Base-by-base conservation (phyloP, 2,888 invertebrate species). In the Auanema sp. region DNA sequence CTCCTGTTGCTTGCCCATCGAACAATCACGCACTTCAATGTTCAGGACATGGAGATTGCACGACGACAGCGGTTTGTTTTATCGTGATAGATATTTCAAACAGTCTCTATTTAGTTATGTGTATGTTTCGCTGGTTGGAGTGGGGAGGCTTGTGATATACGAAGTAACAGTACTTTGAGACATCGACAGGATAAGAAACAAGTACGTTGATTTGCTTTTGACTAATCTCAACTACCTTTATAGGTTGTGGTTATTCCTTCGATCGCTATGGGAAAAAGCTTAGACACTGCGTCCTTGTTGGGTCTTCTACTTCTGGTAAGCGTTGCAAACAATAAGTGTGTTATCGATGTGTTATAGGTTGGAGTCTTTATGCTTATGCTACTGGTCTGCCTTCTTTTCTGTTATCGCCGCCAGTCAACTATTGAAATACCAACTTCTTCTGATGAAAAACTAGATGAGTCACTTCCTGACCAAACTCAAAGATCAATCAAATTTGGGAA, bases 1-100 rank as follows among this genome's bases (percentile, higher is more conserved):
- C 81, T 4, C 65, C 76, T 1, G 75, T 79, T 21, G 59, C 76
- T 11, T 96, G 96, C 86, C 93, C 94, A 67, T 90, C 90, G 74
- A 93, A 92, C 85, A 91, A 91, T 85, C 89, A 90, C 84, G 91
- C 90, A 83, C 87, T 90, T 79, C 92, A 93, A 84, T 98, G 97
- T 87, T 95, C 95, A 64, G 92, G 91, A 68, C 91, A 91, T 87
- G 97, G 97, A 88, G 96, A 76, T 57, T 76, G 76, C 49, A 76
- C 76, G 11, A 76, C 76, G 3, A 72, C 73, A 0, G 56, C 67
- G 12, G 60, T 60, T 11, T 24, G 60, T 64, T 64, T 16, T 53
- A 11, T 16, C 5, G 12, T 12, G 21, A 1, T 33, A 11, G 1
- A 16, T 1, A 11, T 24, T 1, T 11, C 1, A 11, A 8, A 10